These are phyloP conservation scores for Synanthedon vespiformis DNA, from an alignment of 2,888 invertebrate genomes.

Conservation along the genomic window DNA sequence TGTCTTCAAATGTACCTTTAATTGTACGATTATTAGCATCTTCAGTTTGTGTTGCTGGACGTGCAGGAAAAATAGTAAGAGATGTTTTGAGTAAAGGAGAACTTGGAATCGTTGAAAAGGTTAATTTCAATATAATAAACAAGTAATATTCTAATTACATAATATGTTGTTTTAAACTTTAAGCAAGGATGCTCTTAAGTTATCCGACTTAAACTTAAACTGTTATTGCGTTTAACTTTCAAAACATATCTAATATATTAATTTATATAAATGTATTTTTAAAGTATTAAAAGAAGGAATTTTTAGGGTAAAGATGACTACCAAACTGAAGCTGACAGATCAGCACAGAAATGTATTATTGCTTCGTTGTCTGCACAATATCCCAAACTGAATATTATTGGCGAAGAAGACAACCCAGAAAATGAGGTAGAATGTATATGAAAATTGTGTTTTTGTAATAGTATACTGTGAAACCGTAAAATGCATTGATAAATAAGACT, in stretches of 20 bases:
- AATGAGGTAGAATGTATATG: conserved; percentile 58
- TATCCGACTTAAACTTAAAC: not conserved
- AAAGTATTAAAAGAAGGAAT: no score
- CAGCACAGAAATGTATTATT: conserved; percentile 93
- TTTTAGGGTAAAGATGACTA: conserved; percentile 88
- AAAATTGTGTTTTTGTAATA: no score
- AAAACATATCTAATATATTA: not conserved
- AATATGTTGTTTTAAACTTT: no score
- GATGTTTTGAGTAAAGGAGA: conserved; percentile 92
- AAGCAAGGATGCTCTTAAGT: no score
- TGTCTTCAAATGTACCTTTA: conserved; percentile 75
- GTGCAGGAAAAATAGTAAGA: conserved; percentile 90
- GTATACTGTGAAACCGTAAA: no score
- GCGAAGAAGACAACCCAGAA: conserved; percentile 85
- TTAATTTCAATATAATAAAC: conserved; percentile 21
- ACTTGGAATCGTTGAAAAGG: conserved; percentile 92
- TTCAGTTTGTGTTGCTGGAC: conserved; percentile 81
- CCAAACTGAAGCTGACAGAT: conserved; percentile 98
- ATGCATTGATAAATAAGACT: no score
- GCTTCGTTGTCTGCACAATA: conserved; percentile 87
- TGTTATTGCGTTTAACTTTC: not conserved
- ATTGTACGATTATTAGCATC: conserved; percentile 81
- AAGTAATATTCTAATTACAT: no score
- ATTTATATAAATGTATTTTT: not conserved
- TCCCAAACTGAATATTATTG: conserved; percentile 86